Evolutionary conservation across 2,797 vertebrate genomes (phyloP).

Genomic region (Sebastes ruberrimus): DNA sequence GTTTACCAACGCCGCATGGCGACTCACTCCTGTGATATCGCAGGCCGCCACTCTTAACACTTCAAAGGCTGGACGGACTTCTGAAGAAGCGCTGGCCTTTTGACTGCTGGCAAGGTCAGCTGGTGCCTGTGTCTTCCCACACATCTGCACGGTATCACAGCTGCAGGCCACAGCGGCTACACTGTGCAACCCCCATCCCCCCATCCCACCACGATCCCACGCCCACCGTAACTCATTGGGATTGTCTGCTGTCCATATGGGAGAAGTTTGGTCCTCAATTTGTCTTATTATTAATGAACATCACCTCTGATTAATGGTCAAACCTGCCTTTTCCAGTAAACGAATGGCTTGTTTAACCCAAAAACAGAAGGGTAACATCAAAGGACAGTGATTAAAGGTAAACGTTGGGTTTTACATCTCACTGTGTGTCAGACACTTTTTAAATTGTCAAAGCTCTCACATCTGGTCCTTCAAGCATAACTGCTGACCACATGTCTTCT

Average conservation of each 20-base stretch:
- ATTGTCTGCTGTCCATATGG: constrained; percentile 15
- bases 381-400: neutral
- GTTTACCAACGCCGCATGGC: constrained; percentile 43
- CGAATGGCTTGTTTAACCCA: accelerated
- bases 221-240: neutral
- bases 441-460: neutral
- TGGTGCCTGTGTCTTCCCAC: constrained; percentile 51
- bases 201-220: neutral
- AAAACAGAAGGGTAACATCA: neutral
- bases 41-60: constrained; percentile 40
- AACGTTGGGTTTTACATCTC: neutral
- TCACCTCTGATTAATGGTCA: neutral
- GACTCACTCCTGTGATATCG: constrained; percentile 50
- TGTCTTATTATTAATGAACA: neutral
- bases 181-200: neutral
- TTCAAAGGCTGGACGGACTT: constrained; percentile 77
- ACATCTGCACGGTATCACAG: constrained; percentile 55
- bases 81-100: constrained; percentile 63
- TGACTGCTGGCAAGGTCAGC: constrained; percentile 58
- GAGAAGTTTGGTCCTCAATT: neutral
- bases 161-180: constrained; percentile 32
- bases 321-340: neutral
- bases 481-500: neutral
- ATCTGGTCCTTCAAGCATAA: neutral
- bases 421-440: neutral